A percentile compares a stretch with the other conserved stretches of the same genome.
phyloP scores from a whole-genome alignment of 2,888 invertebrate genomes.

The Drosophila paranaensis region DNA sequence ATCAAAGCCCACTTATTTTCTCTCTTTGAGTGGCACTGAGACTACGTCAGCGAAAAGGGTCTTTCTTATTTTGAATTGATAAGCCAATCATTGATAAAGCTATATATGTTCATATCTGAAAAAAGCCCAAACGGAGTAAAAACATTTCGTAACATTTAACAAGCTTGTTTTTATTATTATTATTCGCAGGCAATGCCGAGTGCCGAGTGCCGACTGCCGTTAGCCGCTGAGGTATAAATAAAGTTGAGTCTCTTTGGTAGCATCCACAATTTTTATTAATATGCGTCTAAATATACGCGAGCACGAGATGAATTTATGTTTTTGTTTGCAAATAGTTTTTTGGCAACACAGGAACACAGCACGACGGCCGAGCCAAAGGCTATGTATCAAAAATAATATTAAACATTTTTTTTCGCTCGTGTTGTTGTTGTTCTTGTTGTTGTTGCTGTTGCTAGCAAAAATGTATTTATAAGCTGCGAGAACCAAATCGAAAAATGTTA shows the following conservation, averaged over 20 bases:
- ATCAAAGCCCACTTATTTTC: background rate
- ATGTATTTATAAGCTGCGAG: conserved; percentile 67
- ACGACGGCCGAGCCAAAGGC: conserved; percentile 35
- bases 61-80: conserved; percentile 13
- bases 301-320: conserved; percentile 70
- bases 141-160: conserved; percentile 3
- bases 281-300: conserved; percentile 53
- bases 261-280: conserved; percentile 66
- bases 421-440: conserved; percentile 6
- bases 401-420: conserved; percentile 28
- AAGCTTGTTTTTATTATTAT: conserved; percentile 2
- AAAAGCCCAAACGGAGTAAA: background rate
- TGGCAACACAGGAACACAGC: conserved; percentile 48
- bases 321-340: conserved; percentile 80
- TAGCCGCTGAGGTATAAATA: conserved; percentile 34
- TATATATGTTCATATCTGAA: background rate
- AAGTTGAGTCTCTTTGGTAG: conserved; percentile 18
- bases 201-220: conserved; percentile 16
- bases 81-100: conserved; percentile 22
- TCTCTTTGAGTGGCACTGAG: conserved; percentile 1
- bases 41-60: conserved; percentile 8
- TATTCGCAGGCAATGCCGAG: conserved; percentile 20
- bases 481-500: conserved; percentile 35
- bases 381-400: conserved; percentile 47
- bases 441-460: conserved; percentile 43